phyloP scores from a whole-genome alignment of 2,797 vertebrate species.

The Phoeniculus purpureus region DNA sequence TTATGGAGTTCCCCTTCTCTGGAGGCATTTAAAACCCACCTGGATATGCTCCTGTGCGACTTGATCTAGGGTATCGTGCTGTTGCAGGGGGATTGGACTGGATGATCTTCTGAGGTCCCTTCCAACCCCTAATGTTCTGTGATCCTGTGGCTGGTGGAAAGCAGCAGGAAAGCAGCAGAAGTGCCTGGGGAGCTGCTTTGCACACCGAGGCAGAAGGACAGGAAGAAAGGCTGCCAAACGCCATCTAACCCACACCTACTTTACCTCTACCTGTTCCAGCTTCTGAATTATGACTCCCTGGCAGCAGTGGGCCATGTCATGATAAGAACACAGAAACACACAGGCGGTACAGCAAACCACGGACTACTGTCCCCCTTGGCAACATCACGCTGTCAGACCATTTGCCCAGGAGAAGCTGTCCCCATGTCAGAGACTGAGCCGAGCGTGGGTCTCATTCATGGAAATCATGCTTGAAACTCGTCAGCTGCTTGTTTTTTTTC shows the following conservation, averaged over 20 bases:
- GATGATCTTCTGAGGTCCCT: no score
- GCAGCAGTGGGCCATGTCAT: neutral
- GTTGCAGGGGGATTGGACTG: no score
- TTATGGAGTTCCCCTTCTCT: no score
- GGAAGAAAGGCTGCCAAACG: neutral
- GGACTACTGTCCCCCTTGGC: neutral
- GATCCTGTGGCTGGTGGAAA: neutral
- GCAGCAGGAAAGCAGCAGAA: neutral
- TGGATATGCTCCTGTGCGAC: no score
- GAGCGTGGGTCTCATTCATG: neutral
- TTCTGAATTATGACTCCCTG: neutral
- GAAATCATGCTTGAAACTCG: neutral
- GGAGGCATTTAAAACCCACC: no score
- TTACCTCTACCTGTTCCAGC: neutral
- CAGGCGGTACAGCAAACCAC: neutral
- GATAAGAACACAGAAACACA: neutral
- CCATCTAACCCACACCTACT: rapidly evolving
- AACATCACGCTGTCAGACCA: rapidly evolving
- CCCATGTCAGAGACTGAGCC: rapidly evolving
- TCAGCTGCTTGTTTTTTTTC: neutral
- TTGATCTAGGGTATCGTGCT: no score
- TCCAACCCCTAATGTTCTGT: no score
- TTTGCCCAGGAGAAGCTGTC: rapidly evolving
- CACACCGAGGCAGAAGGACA: rapidly evolving
- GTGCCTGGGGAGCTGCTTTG: neutral